Evolutionary conservation across 2,797 vertebrate species (phyloP), one percentile per base, ranked within the genome.

Genomic region (Chloroceryle amazona): DNA sequence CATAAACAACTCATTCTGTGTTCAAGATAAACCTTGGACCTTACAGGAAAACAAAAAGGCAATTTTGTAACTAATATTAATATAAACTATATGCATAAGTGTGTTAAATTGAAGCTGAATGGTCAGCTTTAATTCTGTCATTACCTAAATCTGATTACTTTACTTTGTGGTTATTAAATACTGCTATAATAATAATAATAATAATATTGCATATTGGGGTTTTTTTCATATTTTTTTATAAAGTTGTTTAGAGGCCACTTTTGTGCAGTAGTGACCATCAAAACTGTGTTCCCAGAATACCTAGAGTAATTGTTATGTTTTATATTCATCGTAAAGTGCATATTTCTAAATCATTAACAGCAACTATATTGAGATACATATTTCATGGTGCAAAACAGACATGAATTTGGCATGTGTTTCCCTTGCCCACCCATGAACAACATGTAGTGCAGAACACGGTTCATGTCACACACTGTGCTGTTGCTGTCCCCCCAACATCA

Each of bases 361-460:
- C 52, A 93, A 79, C 54, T 73, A 23, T 25, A 42, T 70, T 16
- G 86, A 96, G 75, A 61, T 23, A 21, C 12, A 6, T 17, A n/a
- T 35, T 1, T 1, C 33, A 55, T 54, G 44, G 44, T 85, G 37
- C 46, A 87, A 88, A 96, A 44, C 39, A 96, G 81, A 66, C 39
- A 73, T 58, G 49, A 94, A 66, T 90, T 91, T 93, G 83, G 46
- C 88, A 81, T 11, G 42, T 70, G 51, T 73, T 94, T 86, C 54
- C 70, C 33, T 71, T 84, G 78, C 86, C 74, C 90, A 82, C 33
- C 78, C 74, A 81, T 31, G 55, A 96, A 60, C 41, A 63, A 8
- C 52, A 88, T 66, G 44, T n/a, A 73, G n/a, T 10, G 58, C 13
- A 85, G 89, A 18, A 11, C 84, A 62, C 23, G 57, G 73, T 47